Conservation (phyloP, 2,113 vertebrate genomes). For the Pitta sordida region DNA sequence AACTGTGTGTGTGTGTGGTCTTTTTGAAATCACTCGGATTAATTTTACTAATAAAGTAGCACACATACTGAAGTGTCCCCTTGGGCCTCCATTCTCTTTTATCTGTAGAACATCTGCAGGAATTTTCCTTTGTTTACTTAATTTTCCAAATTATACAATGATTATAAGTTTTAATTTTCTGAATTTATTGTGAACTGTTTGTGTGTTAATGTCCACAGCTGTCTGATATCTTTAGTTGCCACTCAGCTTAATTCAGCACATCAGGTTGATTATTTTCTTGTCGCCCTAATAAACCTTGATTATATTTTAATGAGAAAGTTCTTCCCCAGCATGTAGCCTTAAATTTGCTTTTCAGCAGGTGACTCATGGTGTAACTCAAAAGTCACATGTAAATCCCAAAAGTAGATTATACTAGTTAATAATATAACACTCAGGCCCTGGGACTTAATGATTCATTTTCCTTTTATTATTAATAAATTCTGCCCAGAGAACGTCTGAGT, state of each 20-base stretch:
- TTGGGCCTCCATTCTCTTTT: background rate
- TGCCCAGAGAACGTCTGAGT: background rate
- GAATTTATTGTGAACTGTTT: background rate
- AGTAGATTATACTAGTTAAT: background rate
- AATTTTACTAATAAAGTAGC: background rate
- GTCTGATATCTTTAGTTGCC: background rate
- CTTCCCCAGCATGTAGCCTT: background rate
- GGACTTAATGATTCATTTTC: conserved; percentile 26
- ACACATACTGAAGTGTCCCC: background rate
- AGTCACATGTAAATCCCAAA: background rate
- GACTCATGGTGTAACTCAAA: background rate
- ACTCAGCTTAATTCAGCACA: background rate
- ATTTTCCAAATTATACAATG: background rate
- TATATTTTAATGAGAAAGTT: conserved; percentile 32
- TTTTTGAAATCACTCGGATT: background rate
- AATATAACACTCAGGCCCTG: background rate
- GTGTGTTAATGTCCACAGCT: background rate
- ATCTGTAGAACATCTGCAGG: background rate
- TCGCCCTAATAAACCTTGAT: conserved; percentile 15
- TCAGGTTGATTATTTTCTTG: background rate
- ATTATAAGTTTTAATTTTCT: conserved; percentile 28
- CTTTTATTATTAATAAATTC: conserved; percentile 29
- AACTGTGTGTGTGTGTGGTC: background rate
- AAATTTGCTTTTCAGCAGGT: conserved; percentile 42
- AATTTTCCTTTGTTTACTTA: background rate